Evolutionary conservation across 2,113 vertebrate genomes (phyloP).

Genomic region (Microtus oregoni): DNA sequence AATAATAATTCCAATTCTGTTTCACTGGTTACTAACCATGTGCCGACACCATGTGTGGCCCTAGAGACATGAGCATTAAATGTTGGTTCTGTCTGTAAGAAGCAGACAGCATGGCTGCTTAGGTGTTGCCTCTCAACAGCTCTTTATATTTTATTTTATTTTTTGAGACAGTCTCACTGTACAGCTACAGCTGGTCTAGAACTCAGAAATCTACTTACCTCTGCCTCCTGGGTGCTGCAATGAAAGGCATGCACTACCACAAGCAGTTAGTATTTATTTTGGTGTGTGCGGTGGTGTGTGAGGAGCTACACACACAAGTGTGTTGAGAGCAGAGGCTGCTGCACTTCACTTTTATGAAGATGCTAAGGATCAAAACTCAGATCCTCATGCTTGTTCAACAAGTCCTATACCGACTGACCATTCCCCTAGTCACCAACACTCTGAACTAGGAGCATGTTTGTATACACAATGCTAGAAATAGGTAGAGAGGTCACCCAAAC

Average conservation of each 20-base stretch:
- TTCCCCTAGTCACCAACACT: background rate
- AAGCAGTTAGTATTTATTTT: too few species aligned
- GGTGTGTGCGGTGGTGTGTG: background rate
- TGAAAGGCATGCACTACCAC: too few species aligned
- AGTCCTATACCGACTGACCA: background rate
- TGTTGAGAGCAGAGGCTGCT: background rate
- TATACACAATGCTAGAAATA: background rate
- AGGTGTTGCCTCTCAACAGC: background rate
- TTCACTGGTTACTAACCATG: background rate
- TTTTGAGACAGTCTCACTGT: too few species aligned
- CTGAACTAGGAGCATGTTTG: background rate
- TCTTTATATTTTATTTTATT: too few species aligned
- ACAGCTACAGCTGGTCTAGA: too few species aligned
- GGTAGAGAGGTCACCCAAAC: background rate
- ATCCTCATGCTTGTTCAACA: background rate
- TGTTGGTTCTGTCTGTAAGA: background rate
- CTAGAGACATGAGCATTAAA: accelerated
- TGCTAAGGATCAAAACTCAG: background rate
- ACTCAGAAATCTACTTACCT: too few species aligned
- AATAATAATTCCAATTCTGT: background rate
- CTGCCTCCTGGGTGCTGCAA: too few species aligned
- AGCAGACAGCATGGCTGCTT: accelerated
- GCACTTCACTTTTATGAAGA: background rate
- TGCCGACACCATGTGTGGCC: background rate
- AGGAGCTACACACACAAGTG: background rate